Conservation (phyloP, 2,888 invertebrate species). For the Acleris cristana region DNA sequence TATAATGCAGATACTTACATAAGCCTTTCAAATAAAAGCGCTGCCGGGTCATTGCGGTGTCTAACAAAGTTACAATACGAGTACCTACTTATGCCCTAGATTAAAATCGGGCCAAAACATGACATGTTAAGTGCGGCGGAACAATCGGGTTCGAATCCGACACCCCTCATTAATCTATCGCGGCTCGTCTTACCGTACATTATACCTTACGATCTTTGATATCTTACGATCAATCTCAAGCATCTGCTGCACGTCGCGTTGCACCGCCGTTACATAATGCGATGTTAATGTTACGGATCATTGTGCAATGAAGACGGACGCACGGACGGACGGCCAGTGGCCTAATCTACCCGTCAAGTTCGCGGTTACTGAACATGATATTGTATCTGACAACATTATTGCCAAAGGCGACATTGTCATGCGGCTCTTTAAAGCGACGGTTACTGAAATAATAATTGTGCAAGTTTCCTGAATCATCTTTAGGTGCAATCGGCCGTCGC, state of each 20-base stretch:
- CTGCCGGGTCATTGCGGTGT: too few relatives aligned
- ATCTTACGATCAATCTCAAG: slow-evolving; percentile 30
- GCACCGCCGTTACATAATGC: slow-evolving; percentile 27
- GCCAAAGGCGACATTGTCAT: slow-evolving; percentile 26
- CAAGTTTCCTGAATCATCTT: slow-evolving; percentile 30
- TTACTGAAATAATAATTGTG: slow-evolving; percentile 31
- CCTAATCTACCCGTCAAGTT: slow-evolving; percentile 34
- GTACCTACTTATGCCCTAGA: slow-evolving; percentile 16
- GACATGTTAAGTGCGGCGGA: slow-evolving; percentile 21
- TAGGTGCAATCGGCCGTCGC: slow-evolving; percentile 17
- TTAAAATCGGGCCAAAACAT: slow-evolving; percentile 20
- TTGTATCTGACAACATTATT: slow-evolving; percentile 25
- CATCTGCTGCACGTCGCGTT: slow-evolving; percentile 29
- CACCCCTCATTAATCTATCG: slow-evolving; percentile 20
- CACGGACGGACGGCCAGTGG: slow-evolving; percentile 26
- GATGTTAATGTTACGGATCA: slow-evolving; percentile 35
- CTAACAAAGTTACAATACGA: background rate
- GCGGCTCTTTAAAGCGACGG: slow-evolving; percentile 7
- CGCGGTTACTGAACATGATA: slow-evolving; percentile 35
- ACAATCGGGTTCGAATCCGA: slow-evolving; percentile 23
- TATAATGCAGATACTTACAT: too few relatives aligned
- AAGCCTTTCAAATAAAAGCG: too few relatives aligned
- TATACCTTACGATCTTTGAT: slow-evolving; percentile 25
- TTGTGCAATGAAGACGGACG: slow-evolving; percentile 37
- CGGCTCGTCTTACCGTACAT: slow-evolving; percentile 21